phyloP scores from a whole-genome alignment of 2,888 invertebrate species.

The Hypselothyrea guttata region DNA sequence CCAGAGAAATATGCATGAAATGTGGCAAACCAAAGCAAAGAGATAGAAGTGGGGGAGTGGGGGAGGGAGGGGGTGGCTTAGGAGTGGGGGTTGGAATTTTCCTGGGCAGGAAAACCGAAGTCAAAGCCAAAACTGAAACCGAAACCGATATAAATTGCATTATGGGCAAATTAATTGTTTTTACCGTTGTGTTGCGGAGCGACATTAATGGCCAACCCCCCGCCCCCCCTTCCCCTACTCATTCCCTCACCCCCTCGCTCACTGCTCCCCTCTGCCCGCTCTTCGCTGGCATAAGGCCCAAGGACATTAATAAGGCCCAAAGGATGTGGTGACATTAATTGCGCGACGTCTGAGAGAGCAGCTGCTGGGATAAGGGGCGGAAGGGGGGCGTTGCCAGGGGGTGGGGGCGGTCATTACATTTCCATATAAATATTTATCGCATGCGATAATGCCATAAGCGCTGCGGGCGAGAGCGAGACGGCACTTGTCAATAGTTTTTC shows the following conservation, averaged over 20 bases:
- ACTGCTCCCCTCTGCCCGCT: too few relatives aligned
- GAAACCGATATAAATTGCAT: constrained; percentile 78
- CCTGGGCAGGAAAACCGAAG: constrained; percentile 15
- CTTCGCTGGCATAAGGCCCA: too few relatives aligned
- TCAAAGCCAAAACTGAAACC: constrained; percentile 9
- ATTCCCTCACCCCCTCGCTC: constrained; percentile 5
- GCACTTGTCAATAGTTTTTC: constrained; percentile 71
- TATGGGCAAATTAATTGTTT: constrained; percentile 77
- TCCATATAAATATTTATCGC: constrained; percentile 78
- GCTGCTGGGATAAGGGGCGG: background rate
- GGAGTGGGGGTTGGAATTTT: background rate
- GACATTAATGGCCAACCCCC: constrained; percentile 64
- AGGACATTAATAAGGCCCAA: constrained; percentile 78
- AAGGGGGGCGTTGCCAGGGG: background rate
- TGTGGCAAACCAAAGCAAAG: constrained; percentile 40
- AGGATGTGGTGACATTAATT: constrained; percentile 77
- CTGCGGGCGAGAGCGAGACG: background rate
- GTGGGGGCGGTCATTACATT: constrained; percentile 67
- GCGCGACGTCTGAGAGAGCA: constrained; percentile 54
- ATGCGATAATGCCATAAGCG: constrained; percentile 66
- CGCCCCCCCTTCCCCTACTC: background rate
- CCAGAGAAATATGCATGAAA: constrained; percentile 54
- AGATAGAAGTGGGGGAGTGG: background rate
- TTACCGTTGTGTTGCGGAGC: constrained; percentile 48
- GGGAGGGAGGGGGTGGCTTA: background rate